Base-by-base conservation (phyloP, 2,113 vertebrate species). In the Tautogolabrus adspersus region DNA sequence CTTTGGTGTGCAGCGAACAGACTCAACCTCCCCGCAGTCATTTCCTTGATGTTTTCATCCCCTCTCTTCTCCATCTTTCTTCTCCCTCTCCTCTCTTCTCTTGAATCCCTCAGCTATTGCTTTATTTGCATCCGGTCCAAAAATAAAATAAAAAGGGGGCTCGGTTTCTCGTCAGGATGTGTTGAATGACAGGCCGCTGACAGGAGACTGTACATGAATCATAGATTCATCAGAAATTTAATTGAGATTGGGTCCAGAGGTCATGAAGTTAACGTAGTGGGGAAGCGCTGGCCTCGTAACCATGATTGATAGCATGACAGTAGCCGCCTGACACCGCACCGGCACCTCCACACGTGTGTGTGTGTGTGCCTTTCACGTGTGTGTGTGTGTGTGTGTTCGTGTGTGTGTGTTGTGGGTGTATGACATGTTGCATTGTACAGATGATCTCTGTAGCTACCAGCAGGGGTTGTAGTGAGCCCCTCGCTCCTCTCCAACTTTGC, bases 81-180 rank as follows among this genome's bases (percentile, higher is more conserved):
- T 77, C 73, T 69, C 74, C 46, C 62, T 83, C 72, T 85, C 69
- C 80, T 82, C 70, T 82, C 75, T 88, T 83, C 77, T 82, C 83
- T 93, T 93, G 91, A 94, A 84, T 90, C 92, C 93, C 93, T n/a
- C 51, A 93, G 91, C 88, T 80, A 60, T 71, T 91, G 74, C 80
- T 90, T 90, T 92, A 93, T 93, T 94, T 93, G 92, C 92, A 95
- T 94, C 85, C 75, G 81, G 88, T 90, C 89, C 92, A 93, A 93
- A 94, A 94, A 90, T 94, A 93, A 92, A 90, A 87, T 77, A 56
- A 81, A 81, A 84, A 64, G 46, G 49, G 30, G 63, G 59, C 42
- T 79, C 65, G 16, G 51, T 87, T 73, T 87, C 81, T 86, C 81
- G 70, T 88, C 84, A 86, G 74, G 60, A 66, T 72, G 78, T 37